Conservation (phyloP, 2,888 invertebrate species). For the Hemithea aestivaria region DNA sequence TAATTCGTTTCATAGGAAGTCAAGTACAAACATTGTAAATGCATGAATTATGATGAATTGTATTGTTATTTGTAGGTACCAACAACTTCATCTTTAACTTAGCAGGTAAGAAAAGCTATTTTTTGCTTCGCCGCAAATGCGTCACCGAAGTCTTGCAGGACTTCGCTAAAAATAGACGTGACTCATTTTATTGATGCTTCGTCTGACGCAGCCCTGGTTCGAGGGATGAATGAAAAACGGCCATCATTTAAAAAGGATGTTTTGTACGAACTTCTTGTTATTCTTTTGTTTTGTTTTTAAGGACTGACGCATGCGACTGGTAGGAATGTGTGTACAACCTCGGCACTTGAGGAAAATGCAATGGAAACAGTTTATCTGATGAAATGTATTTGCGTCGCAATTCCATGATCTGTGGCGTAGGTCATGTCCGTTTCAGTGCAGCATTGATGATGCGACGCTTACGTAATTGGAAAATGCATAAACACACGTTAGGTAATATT, state of each 20-base stretch:
- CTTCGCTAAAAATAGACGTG: conserved; percentile 41
- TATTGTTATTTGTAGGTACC: too few species aligned
- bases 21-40: too few species aligned
- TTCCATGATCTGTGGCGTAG: conserved; percentile 15
- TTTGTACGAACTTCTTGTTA: conserved; percentile 3
- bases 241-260: conserved; percentile 23
- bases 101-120: not conserved
- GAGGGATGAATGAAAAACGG: conserved; percentile 55
- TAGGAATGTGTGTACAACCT: conserved; percentile 13
- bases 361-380: conserved; percentile 16
- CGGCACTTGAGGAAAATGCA: conserved; percentile 23
- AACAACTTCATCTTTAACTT: too few species aligned
- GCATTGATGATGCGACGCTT: conserved; percentile 6
- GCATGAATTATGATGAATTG: too few species aligned
- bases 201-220: conserved; percentile 41
- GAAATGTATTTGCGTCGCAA: conserved; percentile 9
- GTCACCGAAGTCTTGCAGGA: conserved; percentile 14
- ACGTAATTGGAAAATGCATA: not conserved
- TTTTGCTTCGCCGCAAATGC: conserved; percentile 1
- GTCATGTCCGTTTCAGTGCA: conserved; percentile 17
- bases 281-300: conserved; percentile 32
- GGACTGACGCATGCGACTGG: conserved; percentile 12
- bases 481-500: not conserved
- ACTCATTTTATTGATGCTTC: conserved; percentile 42
- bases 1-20: too few species aligned